phyloP scores from a whole-genome alignment of 1,140 invertebrate genomes.

The Drosophila albomicans region DNA sequence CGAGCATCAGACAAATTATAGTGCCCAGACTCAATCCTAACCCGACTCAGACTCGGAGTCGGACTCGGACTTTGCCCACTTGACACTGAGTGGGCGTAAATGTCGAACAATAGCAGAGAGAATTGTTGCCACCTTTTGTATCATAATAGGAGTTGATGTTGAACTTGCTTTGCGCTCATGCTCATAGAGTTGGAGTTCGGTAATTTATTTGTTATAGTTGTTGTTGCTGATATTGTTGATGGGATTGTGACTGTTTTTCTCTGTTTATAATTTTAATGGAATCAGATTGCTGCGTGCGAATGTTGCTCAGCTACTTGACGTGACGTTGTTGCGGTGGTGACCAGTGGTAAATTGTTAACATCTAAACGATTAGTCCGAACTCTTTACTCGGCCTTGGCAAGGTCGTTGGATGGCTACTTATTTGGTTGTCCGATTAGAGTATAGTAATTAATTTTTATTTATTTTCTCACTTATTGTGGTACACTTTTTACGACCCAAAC shows the following conservation, averaged over 20 bases:
- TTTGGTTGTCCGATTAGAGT: conserved; percentile 35
- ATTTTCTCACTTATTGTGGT: conserved; percentile 15
- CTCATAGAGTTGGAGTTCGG: conserved; percentile 25
- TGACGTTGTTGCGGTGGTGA: background rate
- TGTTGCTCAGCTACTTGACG: conserved; percentile 24
- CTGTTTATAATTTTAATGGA: conserved; percentile 47
- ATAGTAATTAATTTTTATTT: conserved; percentile 34
- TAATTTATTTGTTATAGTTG: conserved; percentile 33
- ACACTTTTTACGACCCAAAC: background rate
- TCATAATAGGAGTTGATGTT: conserved; percentile 17
- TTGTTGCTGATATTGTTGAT: background rate
- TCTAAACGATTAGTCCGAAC: conserved; percentile 24
- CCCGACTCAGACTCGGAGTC: background rate
- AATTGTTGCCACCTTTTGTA: conserved; percentile 39
- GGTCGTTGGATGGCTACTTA: conserved; percentile 45
- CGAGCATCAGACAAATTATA: conserved; percentile 44
- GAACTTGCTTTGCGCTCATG: conserved; percentile 57
- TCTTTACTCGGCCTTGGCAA: conserved; percentile 52
- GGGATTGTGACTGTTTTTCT: conserved; percentile 22
- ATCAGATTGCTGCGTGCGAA: conserved; percentile 43
- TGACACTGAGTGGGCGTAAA: conserved; percentile 63
- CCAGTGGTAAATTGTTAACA: conserved; percentile 36
- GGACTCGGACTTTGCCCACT: conserved; percentile 19
- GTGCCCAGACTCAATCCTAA: conserved; percentile 14
- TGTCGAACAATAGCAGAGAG: conserved; percentile 31